phyloP scores from a whole-genome alignment of 2,797 vertebrate genomes.

The Lophotriccus pileatus region DNA sequence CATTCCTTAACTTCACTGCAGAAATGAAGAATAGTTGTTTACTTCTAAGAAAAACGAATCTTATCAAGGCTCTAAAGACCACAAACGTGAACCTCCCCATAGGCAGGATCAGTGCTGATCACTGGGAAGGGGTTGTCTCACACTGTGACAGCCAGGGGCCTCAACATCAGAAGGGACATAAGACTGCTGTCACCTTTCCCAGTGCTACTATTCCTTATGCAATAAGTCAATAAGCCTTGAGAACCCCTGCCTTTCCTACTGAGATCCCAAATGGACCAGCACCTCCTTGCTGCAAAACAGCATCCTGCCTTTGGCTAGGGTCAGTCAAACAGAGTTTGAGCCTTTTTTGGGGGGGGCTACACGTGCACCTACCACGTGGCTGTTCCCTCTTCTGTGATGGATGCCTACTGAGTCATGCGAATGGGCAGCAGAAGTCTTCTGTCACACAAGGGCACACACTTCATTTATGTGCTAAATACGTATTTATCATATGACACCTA shows the following conservation, averaged over 20 bases:
- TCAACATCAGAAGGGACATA: background rate
- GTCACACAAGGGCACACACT: background rate
- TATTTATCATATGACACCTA: background rate
- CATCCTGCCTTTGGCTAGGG: background rate
- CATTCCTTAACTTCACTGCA: background rate
- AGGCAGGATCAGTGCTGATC: background rate
- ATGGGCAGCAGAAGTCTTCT: background rate
- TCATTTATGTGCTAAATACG: rapidly evolving
- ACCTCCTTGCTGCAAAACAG: background rate
- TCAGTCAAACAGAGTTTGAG: background rate
- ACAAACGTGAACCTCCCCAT: background rate
- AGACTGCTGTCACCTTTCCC: background rate
- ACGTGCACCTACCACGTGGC: background rate
- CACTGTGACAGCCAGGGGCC: rapidly evolving
- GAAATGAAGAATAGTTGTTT: background rate
- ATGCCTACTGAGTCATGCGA: background rate
- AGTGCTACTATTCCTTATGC: background rate
- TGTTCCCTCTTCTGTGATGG: background rate
- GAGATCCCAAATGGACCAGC: background rate
- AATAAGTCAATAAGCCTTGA: background rate
- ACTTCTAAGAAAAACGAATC: background rate
- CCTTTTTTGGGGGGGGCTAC: background rate
- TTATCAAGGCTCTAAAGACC: background rate
- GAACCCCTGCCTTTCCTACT: background rate
- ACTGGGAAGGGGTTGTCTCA: background rate